phyloP scores from a whole-genome alignment of 1,140 invertebrate genomes.

The Trichomalopsis sarcophagae region DNA sequence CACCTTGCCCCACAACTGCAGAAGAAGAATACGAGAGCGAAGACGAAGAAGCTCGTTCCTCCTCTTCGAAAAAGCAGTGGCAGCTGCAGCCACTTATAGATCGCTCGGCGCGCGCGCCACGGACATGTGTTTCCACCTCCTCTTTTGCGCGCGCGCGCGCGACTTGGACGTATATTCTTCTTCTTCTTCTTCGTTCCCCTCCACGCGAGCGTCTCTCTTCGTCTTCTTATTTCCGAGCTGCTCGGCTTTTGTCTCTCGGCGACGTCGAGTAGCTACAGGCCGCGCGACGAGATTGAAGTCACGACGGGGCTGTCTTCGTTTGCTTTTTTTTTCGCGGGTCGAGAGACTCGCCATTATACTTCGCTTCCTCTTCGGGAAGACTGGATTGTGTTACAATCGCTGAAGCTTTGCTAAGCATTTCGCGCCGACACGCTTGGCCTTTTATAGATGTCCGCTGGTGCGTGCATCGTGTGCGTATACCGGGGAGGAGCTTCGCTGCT shows the following conservation, averaged over 20 bases:
- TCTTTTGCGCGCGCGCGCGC: constrained; percentile 26
- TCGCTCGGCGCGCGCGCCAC: constrained; percentile 66
- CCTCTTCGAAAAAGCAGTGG: constrained; percentile 55
- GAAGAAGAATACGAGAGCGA: constrained; percentile 16
- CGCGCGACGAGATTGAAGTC: constrained; percentile 9
- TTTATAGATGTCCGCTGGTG: constrained; percentile 2
- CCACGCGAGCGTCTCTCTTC: constrained; percentile 14
- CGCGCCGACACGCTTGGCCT: not conserved
- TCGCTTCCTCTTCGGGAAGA: constrained; percentile 11
- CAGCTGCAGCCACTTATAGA: constrained; percentile 69
- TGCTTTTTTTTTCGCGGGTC: not conserved
- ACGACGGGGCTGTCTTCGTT: constrained; percentile 5
- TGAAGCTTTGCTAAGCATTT: constrained; percentile 15
- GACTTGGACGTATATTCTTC: constrained; percentile 17
- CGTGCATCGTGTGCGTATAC: not conserved
- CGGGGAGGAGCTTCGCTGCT: not conserved
- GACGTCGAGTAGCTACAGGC: too few relatives aligned
- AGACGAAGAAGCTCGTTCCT: constrained; percentile 38
- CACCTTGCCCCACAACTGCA: not conserved
- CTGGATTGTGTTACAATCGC: constrained; percentile 37
- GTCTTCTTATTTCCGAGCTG: constrained; percentile 10
- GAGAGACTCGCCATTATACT: not conserved
- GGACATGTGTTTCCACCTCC: constrained; percentile 68
- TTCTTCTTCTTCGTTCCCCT: constrained; percentile 40
- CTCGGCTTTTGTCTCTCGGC: not conserved